Base-by-base conservation (phyloP, 2,888 invertebrate species). In the Axea sp. region DNA sequence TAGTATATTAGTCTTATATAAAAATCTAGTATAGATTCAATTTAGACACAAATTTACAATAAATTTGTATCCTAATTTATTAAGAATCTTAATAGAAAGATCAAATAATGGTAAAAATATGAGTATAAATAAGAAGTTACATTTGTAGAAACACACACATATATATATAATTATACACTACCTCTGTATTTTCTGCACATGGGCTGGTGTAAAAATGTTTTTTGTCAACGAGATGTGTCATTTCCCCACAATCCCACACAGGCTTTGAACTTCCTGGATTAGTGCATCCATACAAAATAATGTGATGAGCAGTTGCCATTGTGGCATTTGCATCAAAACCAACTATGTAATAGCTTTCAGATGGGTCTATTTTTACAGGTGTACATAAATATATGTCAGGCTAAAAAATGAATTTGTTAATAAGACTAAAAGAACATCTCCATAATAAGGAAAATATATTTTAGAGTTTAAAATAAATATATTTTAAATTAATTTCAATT, bases 171-270 rank as follows among this genome's bases (percentile, higher is more conserved):
- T 47, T 15, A 3, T 22, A 8, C 31, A 11, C 15, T 78, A 92
- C 93, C 90, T 94, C 93, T 1, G 93, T 92, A 2, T 92, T 93
- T 24, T 91, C 89, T 0, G 89, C 90, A 84, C 98, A 98, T 0
- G 96, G 95, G 79, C 92, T 93, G 0, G 93, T 93, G 0, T 90
- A 89, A 72, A 90, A 86, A 89, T 2, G 88, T 84, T 2, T 87
- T 12, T 45, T 19, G 1, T 62, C 41, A 17, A 88, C 8, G 9
- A n/a, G 0, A 11, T 90, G 89, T 1, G 91, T 88, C 97, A 98
- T 98, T 89, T 97, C 97, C 0, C 98, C 97, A 85, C 98, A 99
- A 86, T 95, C 93, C 96, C 96, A 96, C 45, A 94, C 92, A 12
- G 90, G 88, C 60, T 92, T 91, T 73, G 90, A 89, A 22, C 91